phyloP scores from a whole-genome alignment of 2,113 vertebrate species.

The Glaucomys volans region DNA sequence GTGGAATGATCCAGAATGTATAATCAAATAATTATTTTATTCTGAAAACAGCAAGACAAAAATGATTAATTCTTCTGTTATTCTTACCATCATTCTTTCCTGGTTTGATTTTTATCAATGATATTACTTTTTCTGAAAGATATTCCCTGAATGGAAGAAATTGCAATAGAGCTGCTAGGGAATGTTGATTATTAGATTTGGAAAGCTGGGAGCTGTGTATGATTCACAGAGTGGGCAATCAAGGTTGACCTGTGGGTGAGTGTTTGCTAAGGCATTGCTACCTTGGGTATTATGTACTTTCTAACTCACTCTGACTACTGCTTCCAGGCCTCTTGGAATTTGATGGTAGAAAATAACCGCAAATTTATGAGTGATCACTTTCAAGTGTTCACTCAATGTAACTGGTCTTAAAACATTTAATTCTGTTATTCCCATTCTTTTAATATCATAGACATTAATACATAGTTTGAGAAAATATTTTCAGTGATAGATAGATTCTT shows the following conservation, averaged over 20 bases:
- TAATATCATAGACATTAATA: not conserved
- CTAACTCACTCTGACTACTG: not conserved
- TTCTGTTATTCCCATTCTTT: not conserved
- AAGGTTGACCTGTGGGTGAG: constrained; percentile 6
- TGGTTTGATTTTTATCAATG: constrained; percentile 4
- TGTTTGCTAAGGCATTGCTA: not conserved
- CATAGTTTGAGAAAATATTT: not conserved
- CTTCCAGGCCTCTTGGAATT: not conserved
- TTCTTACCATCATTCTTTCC: not conserved
- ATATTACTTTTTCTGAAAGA: constrained; percentile 55
- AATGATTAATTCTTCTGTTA: constrained; percentile 43
- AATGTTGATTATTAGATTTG: constrained; percentile 47
- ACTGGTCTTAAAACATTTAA: not conserved
- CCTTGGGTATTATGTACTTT: not conserved
- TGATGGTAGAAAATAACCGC: not conserved
- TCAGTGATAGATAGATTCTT: not conserved
- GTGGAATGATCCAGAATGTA: constrained; percentile 31
- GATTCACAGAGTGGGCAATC: not conserved
- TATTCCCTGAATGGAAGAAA: not conserved
- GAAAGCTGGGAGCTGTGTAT: not conserved
- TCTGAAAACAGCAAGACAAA: constrained; percentile 39
- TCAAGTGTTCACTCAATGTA: not conserved
- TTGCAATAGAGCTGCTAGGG: not conserved
- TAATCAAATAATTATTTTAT: constrained; percentile 60
- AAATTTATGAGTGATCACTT: not conserved